Percentiles rank a stretch among this genome's conserved stretches.
Conservation (phyloP, 2,888 invertebrate genomes). For the Cryptosula pallasiana region DNA sequence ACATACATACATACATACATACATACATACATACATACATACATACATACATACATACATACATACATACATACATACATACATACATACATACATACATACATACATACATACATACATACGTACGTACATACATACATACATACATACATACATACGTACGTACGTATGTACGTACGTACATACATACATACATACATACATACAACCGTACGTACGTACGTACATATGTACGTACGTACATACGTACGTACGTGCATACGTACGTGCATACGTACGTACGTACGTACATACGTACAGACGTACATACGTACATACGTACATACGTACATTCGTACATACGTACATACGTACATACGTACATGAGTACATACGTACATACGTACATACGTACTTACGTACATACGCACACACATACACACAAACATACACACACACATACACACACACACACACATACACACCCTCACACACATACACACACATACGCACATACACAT, state of each 20-base stretch:
- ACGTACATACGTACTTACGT: background rate
- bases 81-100: background rate
- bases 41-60: background rate
- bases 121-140: background rate
- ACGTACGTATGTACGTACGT: background rate
- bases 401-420: background rate
- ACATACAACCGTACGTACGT: background rate
- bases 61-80: background rate
- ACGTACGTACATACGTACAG: background rate
- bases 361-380: background rate
- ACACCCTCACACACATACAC: background rate
- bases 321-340: background rate
- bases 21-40: conserved; percentile 2
- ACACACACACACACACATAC: background rate
- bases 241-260: background rate
- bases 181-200: background rate
- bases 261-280: background rate
- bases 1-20: background rate
- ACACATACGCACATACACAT: background rate
- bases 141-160: background rate
- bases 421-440: background rate
- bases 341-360: background rate
- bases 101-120: conserved; percentile 2
- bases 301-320: background rate
- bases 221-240: background rate